Evolutionary conservation across 2,888 invertebrate species (phyloP).

Genomic region (Byasa hedistus): DNA sequence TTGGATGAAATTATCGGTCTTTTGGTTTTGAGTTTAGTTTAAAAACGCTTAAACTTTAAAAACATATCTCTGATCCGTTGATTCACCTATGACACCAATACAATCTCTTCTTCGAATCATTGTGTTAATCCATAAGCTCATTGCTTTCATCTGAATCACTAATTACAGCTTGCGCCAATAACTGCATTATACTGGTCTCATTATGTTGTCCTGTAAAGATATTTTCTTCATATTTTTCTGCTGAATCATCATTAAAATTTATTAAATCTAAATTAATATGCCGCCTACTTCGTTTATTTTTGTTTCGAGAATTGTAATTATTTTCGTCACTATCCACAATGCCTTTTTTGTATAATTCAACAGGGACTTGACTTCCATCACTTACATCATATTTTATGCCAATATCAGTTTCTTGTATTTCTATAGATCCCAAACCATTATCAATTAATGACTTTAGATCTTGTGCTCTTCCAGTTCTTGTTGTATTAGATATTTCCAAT

Average conservation of each 20-base stretch:
- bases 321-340: conserved; percentile 79
- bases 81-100: not conserved
- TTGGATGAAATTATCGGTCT: conserved; percentile 43
- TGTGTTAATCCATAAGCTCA: not conserved
- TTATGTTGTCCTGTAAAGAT: conserved; percentile 64
- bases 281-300: conserved; percentile 52
- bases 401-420: conserved; percentile 79
- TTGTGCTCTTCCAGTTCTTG: conserved; percentile 57
- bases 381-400: conserved; percentile 80
- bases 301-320: conserved; percentile 43
- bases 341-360: conserved; percentile 81
- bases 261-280: conserved; percentile 67
- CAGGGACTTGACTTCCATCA: conserved; percentile 72
- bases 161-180: conserved; percentile 65
- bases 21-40: conserved; percentile 51
- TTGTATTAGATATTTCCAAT: conserved; percentile 46
- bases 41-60: not conserved
- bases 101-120: not conserved
- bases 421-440: conserved; percentile 71
- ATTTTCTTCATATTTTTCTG: conserved; percentile 67
- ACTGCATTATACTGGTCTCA: conserved; percentile 62
- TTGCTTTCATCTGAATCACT: conserved; percentile 48
- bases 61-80: not conserved
- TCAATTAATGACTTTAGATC: conserved; percentile 64
- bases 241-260: conserved; percentile 66